Percentiles rank a stretch among this genome's conserved stretches.
phyloP scores from a whole-genome alignment of 2,113 vertebrate genomes.

The Phalacrocorax carbo region DNA sequence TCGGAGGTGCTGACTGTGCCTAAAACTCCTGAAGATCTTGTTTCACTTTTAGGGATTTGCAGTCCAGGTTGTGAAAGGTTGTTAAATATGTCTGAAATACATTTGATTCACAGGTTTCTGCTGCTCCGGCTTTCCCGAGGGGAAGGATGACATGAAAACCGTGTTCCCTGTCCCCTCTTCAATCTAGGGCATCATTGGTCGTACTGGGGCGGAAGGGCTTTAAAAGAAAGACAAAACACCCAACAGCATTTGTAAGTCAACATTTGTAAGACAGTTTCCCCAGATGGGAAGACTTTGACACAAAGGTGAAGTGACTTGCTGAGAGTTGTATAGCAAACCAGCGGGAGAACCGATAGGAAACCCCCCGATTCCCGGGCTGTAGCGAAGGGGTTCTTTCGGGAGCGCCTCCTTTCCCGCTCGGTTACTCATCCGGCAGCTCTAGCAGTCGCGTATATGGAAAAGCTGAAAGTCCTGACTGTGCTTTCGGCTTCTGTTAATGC shows the following conservation, averaged over 20 bases:
- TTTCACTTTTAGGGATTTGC: neutral
- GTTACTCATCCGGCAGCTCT: neutral
- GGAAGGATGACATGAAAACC: neutral
- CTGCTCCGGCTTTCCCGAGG: neutral
- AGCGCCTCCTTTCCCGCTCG: neutral
- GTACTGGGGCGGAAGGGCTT: fast-evolving
- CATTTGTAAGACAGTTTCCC: neutral
- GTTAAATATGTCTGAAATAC: neutral
- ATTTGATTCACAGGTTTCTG: neutral
- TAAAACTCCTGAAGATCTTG: neutral
- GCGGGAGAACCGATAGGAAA: neutral
- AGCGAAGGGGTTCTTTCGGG: neutral
- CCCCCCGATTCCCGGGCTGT: neutral
- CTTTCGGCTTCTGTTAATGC: neutral
- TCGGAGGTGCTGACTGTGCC: fast-evolving
- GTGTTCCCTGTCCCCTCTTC: neutral
- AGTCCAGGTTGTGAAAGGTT: neutral
- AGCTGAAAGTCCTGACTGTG: neutral
- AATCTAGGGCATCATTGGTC: fast-evolving
- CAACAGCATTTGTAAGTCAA: neutral
- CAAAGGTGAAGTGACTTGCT: neutral
- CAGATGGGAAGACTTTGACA: neutral
- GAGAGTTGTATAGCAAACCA: neutral
- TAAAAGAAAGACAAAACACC: neutral
- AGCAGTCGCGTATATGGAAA: fast-evolving